A percentile compares a stretch with the other conserved stretches of the same genome.
phyloP scores from a whole-genome alignment of 1,140 invertebrate genomes.

The Drosophila subpulchrella region DNA sequence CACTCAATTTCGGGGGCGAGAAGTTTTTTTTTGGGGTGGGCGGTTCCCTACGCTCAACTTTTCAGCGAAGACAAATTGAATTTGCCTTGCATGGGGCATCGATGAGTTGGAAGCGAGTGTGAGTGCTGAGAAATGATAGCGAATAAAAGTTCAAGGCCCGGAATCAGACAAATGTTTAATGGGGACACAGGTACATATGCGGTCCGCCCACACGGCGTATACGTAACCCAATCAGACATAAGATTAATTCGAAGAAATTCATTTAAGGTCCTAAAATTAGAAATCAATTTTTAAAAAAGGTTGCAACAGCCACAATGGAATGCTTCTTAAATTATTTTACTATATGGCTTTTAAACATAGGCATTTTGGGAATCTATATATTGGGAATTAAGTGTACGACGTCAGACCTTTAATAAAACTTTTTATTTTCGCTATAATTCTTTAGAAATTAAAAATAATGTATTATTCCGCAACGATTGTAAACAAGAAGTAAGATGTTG shows the following conservation, averaged over 20 bases:
- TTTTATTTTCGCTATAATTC: too few species aligned
- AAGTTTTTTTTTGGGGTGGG: background rate
- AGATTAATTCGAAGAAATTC: background rate
- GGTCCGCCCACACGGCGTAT: constrained; percentile 2
- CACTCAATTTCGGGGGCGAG: constrained; percentile 3
- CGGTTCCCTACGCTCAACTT: constrained; percentile 9
- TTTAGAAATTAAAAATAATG: background rate
- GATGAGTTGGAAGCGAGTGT: constrained; percentile 6
- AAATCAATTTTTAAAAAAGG: background rate
- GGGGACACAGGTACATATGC: background rate
- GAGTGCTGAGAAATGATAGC: constrained; percentile 8
- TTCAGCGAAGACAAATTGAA: constrained; percentile 52
- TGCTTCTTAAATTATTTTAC: too few species aligned
- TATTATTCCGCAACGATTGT: background rate
- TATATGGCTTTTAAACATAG: too few species aligned
- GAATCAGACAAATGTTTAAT: constrained; percentile 1
- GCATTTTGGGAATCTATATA: too few species aligned
- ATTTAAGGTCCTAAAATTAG: background rate
- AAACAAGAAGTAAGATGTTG: constrained; percentile 12
- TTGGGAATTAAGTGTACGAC: too few species aligned
- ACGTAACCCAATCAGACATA: background rate
- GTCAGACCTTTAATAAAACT: too few species aligned
- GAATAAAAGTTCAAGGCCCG: constrained; percentile 27
- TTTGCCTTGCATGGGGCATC: constrained; percentile 49
- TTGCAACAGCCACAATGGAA: too few species aligned